Percentiles rank a stretch among this genome's conserved stretches.
Evolutionary conservation across 2,113 vertebrate genomes (phyloP).

Genomic region (Leuciscus idus): DNA sequence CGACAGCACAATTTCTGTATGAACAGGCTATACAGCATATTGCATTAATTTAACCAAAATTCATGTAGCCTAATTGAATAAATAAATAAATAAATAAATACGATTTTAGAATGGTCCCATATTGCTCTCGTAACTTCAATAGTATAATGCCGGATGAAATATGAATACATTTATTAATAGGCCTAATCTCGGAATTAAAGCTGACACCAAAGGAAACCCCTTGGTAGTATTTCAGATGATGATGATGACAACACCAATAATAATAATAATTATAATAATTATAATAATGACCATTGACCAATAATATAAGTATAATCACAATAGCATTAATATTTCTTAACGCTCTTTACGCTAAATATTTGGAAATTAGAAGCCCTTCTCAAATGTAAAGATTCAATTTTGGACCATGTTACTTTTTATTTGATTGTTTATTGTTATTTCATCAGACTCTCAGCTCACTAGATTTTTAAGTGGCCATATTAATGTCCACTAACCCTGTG

Average conservation of each 20-base stretch:
- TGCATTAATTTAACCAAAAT: not conserved
- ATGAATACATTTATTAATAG: not conserved
- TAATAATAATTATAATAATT: not conserved
- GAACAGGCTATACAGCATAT: not conserved
- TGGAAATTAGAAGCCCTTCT: not conserved
- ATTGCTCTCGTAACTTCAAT: not conserved
- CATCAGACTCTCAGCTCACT: not conserved
- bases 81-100: not conserved
- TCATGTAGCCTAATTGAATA: not conserved
- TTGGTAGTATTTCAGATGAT: not conserved
- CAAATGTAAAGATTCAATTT: not conserved
- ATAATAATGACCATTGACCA: not conserved
- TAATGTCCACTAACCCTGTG: not conserved
- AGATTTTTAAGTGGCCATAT: not conserved
- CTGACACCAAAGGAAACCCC: not conserved
- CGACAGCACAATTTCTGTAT: not conserved
- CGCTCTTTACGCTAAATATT: not conserved
- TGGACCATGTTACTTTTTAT: not conserved
- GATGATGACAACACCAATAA: not conserved
- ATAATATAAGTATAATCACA: not conserved
- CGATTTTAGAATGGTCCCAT: not conserved
- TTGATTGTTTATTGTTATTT: not conserved
- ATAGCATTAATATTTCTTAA: not conserved
- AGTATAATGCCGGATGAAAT: not conserved
- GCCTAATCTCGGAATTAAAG: not conserved